Evolutionary conservation across 2,888 invertebrate genomes (phyloP).

Genomic region (Plemyria rubiginata): DNA sequence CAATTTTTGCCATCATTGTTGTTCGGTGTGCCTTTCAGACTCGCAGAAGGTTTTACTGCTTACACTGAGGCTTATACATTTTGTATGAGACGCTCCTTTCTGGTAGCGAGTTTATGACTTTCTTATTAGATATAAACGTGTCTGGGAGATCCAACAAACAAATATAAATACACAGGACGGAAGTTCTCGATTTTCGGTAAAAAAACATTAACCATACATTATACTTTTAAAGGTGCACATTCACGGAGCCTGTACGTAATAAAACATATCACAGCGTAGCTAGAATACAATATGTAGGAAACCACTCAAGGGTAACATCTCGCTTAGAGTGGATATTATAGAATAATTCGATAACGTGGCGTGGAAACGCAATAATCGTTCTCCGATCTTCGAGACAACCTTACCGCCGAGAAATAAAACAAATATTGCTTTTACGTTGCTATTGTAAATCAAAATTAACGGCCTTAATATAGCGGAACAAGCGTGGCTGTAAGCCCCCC

Average conservation of each 20-base stretch:
- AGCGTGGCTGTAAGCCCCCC: slow-evolving; percentile 79
- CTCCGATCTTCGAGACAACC: slow-evolving; percentile 69
- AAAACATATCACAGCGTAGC: slow-evolving; percentile 41
- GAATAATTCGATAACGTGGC: slow-evolving; percentile 73
- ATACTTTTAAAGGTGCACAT: slow-evolving; percentile 34
- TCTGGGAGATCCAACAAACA: slow-evolving; percentile 53
- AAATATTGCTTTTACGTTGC: slow-evolving; percentile 83
- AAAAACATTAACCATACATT: slow-evolving; percentile 41
- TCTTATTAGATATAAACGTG: slow-evolving; percentile 65
- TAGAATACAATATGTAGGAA: slow-evolving; percentile 49
- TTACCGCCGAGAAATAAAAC: slow-evolving; percentile 79
- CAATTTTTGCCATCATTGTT: slow-evolving; percentile 54
- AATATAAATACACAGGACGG: slow-evolving; percentile 47
- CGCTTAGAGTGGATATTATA: slow-evolving; percentile 69
- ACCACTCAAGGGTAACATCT: slow-evolving; percentile 66
- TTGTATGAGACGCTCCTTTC: slow-evolving; percentile 61
- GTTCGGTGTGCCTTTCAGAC: slow-evolving; percentile 56
- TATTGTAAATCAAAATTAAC: slow-evolving; percentile 86
- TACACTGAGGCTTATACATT: slow-evolving; percentile 65
- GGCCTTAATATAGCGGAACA: slow-evolving; percentile 82
- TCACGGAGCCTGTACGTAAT: slow-evolving; percentile 41
- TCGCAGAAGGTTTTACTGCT: slow-evolving; percentile 62
- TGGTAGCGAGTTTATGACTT: slow-evolving; percentile 64
- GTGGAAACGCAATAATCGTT: slow-evolving; percentile 70
- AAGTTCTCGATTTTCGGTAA: slow-evolving; percentile 33